Conservation (phyloP, 2,888 invertebrate species). For the Hydraecia micacea region DNA sequence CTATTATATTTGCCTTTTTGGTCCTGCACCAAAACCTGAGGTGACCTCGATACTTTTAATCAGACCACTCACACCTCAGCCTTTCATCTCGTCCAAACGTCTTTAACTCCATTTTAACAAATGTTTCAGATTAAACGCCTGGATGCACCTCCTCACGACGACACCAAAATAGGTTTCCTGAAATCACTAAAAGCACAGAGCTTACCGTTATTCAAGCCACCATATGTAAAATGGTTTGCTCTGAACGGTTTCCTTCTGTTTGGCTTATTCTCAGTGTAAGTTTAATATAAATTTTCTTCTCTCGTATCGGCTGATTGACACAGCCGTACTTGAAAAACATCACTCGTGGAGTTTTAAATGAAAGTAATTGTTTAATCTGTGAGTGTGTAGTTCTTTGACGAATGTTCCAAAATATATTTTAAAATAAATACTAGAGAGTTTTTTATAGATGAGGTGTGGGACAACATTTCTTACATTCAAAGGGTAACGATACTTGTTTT, state of each 20-base stretch:
- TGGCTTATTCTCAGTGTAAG: constrained; percentile 92
- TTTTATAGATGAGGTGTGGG: not conserved
- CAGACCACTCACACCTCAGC: not conserved
- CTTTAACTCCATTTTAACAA: not conserved
- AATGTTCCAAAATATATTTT: not conserved
- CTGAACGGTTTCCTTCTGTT: constrained; percentile 91
- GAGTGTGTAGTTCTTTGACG: not conserved
- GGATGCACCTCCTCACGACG: constrained; percentile 69
- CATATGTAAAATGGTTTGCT: constrained; percentile 88
- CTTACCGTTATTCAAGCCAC: constrained; percentile 87
- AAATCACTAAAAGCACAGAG: constrained; percentile 88
- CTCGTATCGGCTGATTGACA: not conserved
- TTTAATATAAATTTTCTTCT: constrained; percentile 43
- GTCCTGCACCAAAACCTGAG: not conserved
- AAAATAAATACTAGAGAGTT: not conserved
- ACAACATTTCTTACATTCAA: not conserved
- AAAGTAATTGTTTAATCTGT: not conserved
- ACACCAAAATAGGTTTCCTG: constrained; percentile 74
- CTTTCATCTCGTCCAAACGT: not conserved
- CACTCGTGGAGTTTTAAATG: no score
- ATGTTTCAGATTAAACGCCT: constrained; percentile 79
- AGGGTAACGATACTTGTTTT: not conserved
- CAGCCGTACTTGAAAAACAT: not conserved
- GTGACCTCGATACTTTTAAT: not conserved
- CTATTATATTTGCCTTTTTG: not conserved